phyloP scores from a whole-genome alignment of 2,113 vertebrate genomes.

The Scophthalmus maximus region DNA sequence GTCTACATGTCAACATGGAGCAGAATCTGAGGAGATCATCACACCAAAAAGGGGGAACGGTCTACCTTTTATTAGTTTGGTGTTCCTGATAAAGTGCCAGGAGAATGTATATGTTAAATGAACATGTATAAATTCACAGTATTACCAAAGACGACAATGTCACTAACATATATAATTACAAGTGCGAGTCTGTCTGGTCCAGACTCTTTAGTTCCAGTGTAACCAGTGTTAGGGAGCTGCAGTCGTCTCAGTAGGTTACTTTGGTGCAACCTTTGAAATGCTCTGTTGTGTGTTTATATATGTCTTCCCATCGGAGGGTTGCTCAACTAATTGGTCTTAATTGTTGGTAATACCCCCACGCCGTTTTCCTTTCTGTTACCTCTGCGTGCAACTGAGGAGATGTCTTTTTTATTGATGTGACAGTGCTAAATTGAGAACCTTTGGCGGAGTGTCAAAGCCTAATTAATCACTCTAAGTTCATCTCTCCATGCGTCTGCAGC shows the following conservation, averaged over 20 bases:
- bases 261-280: slow-evolving; percentile 31
- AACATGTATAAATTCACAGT: background rate
- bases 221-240: background rate
- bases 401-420: slow-evolving; percentile 85
- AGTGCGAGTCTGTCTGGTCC: no score
- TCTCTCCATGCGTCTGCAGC: slow-evolving; percentile 71
- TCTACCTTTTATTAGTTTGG: no score
- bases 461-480: slow-evolving; percentile 85
- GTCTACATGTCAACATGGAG: no score
- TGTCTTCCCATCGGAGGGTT: slow-evolving; percentile 65
- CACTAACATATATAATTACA: background rate
- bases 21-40: no score
- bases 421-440: slow-evolving; percentile 85
- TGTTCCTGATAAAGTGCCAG: no score
- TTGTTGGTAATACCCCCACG: slow-evolving; percentile 81
- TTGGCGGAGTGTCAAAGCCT: slow-evolving; percentile 83
- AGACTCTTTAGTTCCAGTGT: background rate
- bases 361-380: slow-evolving; percentile 77
- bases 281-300: slow-evolving; percentile 61
- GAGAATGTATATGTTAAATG: background rate
- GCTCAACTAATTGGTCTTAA: slow-evolving; percentile 83
- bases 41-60: no score
- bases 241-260: background rate
- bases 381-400: slow-evolving; percentile 68
- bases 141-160: background rate